Evolutionary conservation across 2,797 vertebrate genomes (phyloP).

Genomic region (Cryptoprocta ferox): DNA sequence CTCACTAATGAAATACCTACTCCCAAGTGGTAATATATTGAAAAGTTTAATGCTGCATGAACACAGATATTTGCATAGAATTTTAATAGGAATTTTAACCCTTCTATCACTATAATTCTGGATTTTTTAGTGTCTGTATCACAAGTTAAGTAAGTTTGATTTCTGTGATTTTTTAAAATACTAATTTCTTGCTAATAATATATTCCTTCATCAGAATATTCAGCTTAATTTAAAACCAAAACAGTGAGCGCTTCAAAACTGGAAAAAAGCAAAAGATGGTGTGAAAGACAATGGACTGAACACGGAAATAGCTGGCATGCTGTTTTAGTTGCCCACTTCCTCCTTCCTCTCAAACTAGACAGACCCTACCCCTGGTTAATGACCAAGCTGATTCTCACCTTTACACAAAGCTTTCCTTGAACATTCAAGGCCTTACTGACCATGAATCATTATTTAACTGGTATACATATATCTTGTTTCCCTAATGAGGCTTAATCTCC

Average conservation of each 20-base stretch:
- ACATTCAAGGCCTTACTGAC: not conserved
- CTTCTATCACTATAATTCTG: conserved; percentile 21
- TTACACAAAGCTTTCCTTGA: conserved; percentile 44
- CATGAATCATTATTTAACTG: conserved; percentile 39
- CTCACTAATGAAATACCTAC: conserved; percentile 69
- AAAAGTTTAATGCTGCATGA: conserved; percentile 70
- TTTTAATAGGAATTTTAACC: conserved; percentile 67
- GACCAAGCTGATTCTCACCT: not conserved
- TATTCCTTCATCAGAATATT: not conserved
- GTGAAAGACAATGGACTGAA: not conserved
- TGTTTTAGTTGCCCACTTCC: not conserved
- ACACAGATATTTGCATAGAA: conserved; percentile 58
- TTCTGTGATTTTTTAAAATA: conserved; percentile 57
- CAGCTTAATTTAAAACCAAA: conserved; percentile 36
- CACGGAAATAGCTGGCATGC: not conserved
- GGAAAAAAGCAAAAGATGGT: conserved; percentile 4
- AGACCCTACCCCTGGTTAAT: not conserved
- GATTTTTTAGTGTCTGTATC: conserved; percentile 33
- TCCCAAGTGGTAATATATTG: conserved; percentile 56
- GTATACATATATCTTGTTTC: not conserved
- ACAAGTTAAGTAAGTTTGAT: not conserved
- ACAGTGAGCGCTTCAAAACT: not conserved
- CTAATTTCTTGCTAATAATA: not conserved
- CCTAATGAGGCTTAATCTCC: conserved; percentile 28
- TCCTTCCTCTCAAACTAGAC: not conserved